Conservation (phyloP, 64 coral and sea anemone species). For the Montipora sp. region DNA sequence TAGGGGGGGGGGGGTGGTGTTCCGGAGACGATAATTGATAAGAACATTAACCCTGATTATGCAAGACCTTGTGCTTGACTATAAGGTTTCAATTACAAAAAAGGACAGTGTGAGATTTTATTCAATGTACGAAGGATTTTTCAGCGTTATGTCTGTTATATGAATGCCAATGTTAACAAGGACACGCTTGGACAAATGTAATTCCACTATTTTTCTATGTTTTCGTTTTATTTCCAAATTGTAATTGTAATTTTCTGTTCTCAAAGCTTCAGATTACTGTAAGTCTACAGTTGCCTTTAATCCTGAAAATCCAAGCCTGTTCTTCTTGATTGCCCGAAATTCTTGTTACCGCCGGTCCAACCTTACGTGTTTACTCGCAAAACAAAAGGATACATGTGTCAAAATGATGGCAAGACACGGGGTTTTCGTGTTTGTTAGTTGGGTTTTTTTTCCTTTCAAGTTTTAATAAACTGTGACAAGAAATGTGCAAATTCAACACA, state of each 20-base stretch:
- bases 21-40: background rate
- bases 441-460: too few relatives aligned
- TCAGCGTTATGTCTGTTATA: conserved; percentile 2
- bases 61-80: background rate
- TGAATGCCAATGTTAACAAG: conserved; percentile 6
- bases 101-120: background rate
- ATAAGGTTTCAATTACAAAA: background rate
- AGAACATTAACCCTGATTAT: too few relatives aligned
- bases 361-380: too few relatives aligned
- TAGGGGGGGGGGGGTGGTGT: conserved; percentile 46
- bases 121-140: conserved; percentile 1
- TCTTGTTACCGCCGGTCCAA: background rate
- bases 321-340: background rate
- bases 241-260: conserved; percentile 4
- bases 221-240: background rate
- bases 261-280: conserved; percentile 9
- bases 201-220: background rate
- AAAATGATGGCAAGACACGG: too few relatives aligned
- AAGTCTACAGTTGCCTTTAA: background rate
- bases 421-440: too few relatives aligned
- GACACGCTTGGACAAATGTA: conserved; percentile 22
- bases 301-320: background rate
- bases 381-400: too few relatives aligned
- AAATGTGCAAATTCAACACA: too few relatives aligned
- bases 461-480: too few relatives aligned